These are phyloP conservation scores for Trachelipus rathkii DNA, from an alignment of 1,140 invertebrate species.

Conservation along the genomic window DNA sequence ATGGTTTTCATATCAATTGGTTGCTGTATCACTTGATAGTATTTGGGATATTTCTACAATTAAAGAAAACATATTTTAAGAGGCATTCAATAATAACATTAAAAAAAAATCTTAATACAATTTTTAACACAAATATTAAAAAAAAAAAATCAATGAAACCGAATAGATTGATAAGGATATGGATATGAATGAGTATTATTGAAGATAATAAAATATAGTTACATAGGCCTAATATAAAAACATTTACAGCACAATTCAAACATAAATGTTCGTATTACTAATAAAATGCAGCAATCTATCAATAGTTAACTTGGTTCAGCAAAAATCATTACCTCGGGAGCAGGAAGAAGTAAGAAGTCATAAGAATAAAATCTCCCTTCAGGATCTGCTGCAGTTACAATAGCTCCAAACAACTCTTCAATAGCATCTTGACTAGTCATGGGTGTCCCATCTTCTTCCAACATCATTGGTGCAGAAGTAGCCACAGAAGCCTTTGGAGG, in stretches of 20 bases:
- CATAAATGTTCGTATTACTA: too few species aligned
- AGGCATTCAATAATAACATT: conserved; percentile 8
- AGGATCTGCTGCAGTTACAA: conserved; percentile 69
- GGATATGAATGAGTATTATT: too few species aligned
- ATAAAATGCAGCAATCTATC: background rate
- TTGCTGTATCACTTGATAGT: conserved; percentile 90
- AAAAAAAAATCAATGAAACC: background rate
- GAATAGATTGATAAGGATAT: too few species aligned
- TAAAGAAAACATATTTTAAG: conserved; percentile 20
- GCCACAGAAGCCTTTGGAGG: conserved; percentile 30
- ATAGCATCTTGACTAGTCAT: conserved; percentile 53
- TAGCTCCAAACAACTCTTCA: conserved; percentile 76
- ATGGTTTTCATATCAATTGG: conserved; percentile 94
- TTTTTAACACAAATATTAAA: background rate
- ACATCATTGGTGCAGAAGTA: conserved; percentile 39
- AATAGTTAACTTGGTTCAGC: background rate
- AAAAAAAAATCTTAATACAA: background rate
- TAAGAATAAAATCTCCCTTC: conserved; percentile 75
- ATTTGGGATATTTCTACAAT: conserved; percentile 82
- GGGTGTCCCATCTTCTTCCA: conserved; percentile 38
- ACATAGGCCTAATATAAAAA: too few species aligned
- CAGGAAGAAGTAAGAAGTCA: conserved; percentile 84
- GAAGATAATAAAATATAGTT: too few species aligned
- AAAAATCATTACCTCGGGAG: conserved; percentile 59
- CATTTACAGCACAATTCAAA: too few species aligned